Conservation (phyloP, 1,140 invertebrate genomes). For the Melanaphis sacchari region DNA sequence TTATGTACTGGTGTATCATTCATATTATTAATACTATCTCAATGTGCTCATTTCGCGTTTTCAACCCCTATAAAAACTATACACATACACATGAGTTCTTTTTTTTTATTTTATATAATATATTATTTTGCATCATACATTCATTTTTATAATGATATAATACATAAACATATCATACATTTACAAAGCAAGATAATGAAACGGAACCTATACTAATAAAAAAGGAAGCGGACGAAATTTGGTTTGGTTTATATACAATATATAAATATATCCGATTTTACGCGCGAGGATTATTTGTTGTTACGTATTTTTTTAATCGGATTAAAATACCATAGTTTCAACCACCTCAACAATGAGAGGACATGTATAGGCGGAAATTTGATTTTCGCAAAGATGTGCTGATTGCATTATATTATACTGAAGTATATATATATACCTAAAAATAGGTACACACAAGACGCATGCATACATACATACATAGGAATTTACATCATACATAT, state of each 20-base stretch:
- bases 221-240: not conserved
- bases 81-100: too few species aligned
- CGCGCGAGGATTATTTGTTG: not conserved
- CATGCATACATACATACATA: not conserved
- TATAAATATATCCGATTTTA: not conserved
- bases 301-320: not conserved
- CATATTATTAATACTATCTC: not conserved
- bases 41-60: not conserved
- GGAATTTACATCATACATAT: not conserved
- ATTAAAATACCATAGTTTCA: not conserved
- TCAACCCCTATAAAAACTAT: not conserved
- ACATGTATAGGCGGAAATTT: not conserved
- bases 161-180: not conserved
- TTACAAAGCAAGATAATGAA: not conserved
- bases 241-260: not conserved
- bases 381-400: not conserved
- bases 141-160: not conserved
- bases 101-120: too few species aligned
- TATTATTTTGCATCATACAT: not conserved
- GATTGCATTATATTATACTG: not conserved
- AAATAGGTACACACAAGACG: not conserved
- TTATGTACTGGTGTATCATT: not conserved
- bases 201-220: not conserved
- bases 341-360: not conserved
- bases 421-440: not conserved